Evolutionary conservation across 1,140 invertebrate species (phyloP), one percentile per base, ranked within the genome.

Genomic region (Trichoplusia ni): DNA sequence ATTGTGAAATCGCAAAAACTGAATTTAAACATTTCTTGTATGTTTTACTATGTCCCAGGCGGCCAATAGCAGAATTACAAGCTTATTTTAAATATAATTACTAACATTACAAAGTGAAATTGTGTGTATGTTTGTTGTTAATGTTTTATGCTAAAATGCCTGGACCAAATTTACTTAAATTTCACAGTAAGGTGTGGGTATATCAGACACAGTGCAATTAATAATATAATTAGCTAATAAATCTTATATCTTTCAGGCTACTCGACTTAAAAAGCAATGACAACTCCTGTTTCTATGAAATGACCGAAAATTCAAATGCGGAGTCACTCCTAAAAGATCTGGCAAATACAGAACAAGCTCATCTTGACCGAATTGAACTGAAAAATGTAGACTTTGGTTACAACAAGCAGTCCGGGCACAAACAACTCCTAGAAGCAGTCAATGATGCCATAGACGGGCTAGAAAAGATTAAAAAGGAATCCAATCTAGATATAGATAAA

Each of bases 311-410:
- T 7, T 78, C 79, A 0, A 68, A 84, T 4, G 62, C 77, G 0
- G 44, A 75, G 21, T 60, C 73, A 0, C 31, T 77, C 4, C 49
- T 89, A 0, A 53, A 65, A 9, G 53, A 83, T 11, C 53, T 91
- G 0, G 33, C 63, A 0, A 13, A 35, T 1, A 73, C 77, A 1
- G 86, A 84, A 66, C 70, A 87, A 53, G 21, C 67, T 0, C 79
- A 64, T 14, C 53, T 90, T 1, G 80, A 91, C 40, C 81, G 74
- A 51, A 60, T 91, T 1, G 71, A 86, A 35, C 77, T 79, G 0
- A 85, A 81, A 54, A 90, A 90, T 44, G 73, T 90, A 0, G 84
- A 90, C 27, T 82, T 90, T 60, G 90, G 88, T 1, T 89, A 83
- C 44, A 69, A 81, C 8, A n/a, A n/a, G n/a, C n/a, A n/a, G 5